Evolutionary conservation across 2,797 vertebrate genomes (phyloP), one percentile per base, ranked within the genome.

Genomic region (Tangara arthus): DNA sequence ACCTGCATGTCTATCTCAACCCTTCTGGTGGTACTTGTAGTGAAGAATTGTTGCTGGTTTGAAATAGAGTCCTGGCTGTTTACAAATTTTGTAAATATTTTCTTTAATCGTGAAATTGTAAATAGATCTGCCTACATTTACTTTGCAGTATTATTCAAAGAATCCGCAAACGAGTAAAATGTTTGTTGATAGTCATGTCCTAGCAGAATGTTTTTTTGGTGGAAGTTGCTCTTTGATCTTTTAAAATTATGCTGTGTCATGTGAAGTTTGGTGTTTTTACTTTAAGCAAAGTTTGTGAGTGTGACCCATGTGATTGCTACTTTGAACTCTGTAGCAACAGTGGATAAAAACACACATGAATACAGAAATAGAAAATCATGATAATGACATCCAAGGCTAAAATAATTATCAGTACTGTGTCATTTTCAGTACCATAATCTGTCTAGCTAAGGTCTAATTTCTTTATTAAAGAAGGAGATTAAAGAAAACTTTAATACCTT

Each of bases 401-500:
- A 52, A 52, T 30, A 52, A 30, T 19, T 60, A 6, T 47, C 26
- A n/a, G 19, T 47, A 18, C 39, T 60, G 3, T 41, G 53, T 42
- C 28, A 46, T 53, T 76, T 68, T 52, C 46, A 35, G 10, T 75
- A 28, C n/a, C 49, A 5, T 35, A 32, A 70, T 73, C 11, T 64
- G 1, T 76, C 18, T 64, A 15, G 0, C 0, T 82, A 46, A 39
- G n/a, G n/a, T n/a, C n/a, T n/a, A n/a, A n/a, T n/a, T n/a, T n/a
- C n/a, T n/a, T n/a, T n/a, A n/a, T n/a, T n/a, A n/a, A n/a, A 12
- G 12, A 46, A 59, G 26, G 23, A 56, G n/a, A 35, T 30, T 61
- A 59, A 66, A 53, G 21, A 56, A 49, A 47, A 30, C 26, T 57
- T 21, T 1, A 65, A 11, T 27, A 27, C 17, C 5, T 44, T 41